These are phyloP conservation scores for Aproaerema taeniolella DNA, from an alignment of 2,888 invertebrate genomes.

Conservation along the genomic window DNA sequence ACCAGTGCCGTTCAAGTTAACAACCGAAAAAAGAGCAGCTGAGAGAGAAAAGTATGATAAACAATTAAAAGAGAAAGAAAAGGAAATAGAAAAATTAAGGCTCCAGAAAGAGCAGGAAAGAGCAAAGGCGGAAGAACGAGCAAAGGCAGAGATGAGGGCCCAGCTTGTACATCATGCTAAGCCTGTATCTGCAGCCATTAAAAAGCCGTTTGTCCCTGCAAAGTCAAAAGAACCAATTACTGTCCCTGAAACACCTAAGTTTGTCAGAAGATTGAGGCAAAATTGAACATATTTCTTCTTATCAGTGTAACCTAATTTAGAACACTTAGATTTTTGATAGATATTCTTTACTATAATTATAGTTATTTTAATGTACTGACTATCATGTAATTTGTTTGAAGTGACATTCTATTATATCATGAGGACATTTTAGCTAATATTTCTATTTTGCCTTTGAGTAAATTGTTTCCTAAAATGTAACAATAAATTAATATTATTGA, in stretches of 20 bases:
- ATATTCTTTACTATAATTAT: no score
- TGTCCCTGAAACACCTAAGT: slow-evolving; percentile 80
- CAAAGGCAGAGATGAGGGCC: slow-evolving; percentile 70
- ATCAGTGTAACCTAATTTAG: no score
- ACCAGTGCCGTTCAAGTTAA: slow-evolving; percentile 76
- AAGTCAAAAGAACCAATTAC: slow-evolving; percentile 76
- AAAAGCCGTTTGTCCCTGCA: slow-evolving; percentile 64
- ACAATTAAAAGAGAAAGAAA: slow-evolving; percentile 69
- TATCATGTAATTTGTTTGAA: slow-evolving; percentile 11
- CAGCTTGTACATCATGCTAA: slow-evolving; percentile 79
- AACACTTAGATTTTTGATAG: no score
- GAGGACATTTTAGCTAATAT: slow-evolving; percentile 11
- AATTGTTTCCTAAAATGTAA: background rate
- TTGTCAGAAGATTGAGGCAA: slow-evolving; percentile 54
- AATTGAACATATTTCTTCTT: no score
- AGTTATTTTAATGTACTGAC: slow-evolving; percentile 17
- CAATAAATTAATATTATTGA: no score
- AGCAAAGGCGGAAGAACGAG: slow-evolving; percentile 66
- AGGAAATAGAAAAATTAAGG: slow-evolving; percentile 60
- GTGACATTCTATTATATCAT: slow-evolving; percentile 3
- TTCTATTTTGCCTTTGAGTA: slow-evolving; percentile 1
- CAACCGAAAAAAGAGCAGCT: slow-evolving; percentile 79
- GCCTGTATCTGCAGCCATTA: slow-evolving; percentile 68
- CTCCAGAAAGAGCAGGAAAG: slow-evolving; percentile 51
- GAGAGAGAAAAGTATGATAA: slow-evolving; percentile 80